Evolutionary conservation across 1,140 invertebrate genomes (phyloP).

Genomic region (Halesus radiatus): DNA sequence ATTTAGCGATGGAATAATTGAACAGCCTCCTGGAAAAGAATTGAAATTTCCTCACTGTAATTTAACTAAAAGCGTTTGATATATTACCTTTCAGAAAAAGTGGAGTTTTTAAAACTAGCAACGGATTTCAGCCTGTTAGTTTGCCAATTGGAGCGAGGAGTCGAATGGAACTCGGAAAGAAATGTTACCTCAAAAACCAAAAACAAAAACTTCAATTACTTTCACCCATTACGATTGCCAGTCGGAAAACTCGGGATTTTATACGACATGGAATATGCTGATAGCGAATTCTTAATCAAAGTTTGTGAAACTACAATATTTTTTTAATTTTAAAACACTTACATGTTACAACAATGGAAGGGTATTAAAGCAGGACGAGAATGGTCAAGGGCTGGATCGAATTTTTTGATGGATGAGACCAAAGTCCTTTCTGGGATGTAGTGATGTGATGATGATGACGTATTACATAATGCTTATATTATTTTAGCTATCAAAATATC

Average conservation of each 20-base stretch:
- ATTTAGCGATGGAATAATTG: too few relatives aligned
- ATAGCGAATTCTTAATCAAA: conserved; percentile 7
- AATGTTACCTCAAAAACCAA: conserved; percentile 5
- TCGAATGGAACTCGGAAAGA: conserved; percentile 4
- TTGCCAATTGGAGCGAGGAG: not conserved
- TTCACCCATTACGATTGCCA: not conserved
- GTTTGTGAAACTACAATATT: not conserved
- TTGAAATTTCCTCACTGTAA: too few relatives aligned
- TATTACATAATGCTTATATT: not conserved
- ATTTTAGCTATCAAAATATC: conserved; percentile 21
- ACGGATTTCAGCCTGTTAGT: not conserved
- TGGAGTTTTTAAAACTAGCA: not conserved
- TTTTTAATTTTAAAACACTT: too few relatives aligned
- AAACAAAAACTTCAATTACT: conserved; percentile 2
- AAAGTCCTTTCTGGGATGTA: too few relatives aligned
- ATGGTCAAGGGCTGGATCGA: too few relatives aligned
- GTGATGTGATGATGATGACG: not conserved
- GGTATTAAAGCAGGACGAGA: too few relatives aligned
- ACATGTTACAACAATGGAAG: too few relatives aligned
- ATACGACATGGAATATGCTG: conserved; percentile 8
- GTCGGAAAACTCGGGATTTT: conserved; percentile 5
- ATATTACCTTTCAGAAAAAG: conserved; percentile 19
- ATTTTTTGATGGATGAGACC: too few relatives aligned
- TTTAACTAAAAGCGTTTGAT: too few relatives aligned
- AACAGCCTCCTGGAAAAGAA: too few relatives aligned